Conservation (phyloP, 2,888 invertebrate genomes). For the Epinotia demarniana region DNA sequence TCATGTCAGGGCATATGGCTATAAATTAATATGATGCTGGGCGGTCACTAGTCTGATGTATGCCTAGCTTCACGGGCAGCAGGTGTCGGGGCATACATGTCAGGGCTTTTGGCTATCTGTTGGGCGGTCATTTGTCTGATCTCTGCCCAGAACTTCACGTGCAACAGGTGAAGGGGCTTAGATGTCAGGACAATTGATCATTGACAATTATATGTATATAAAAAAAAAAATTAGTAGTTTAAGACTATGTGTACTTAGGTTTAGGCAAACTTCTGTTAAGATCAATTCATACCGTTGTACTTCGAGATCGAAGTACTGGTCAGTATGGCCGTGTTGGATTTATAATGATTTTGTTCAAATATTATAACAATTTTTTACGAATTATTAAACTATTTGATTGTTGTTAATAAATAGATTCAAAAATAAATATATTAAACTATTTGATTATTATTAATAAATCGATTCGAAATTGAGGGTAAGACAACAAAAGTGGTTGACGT, state of each 20-base stretch:
- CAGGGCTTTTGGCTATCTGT: not conserved
- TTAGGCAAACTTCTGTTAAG: not conserved
- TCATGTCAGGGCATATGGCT: not conserved
- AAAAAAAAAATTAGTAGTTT: not conserved
- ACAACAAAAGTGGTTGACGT: too few species aligned
- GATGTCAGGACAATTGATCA: not conserved
- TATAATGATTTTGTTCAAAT: too few species aligned
- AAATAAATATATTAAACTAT: too few species aligned
- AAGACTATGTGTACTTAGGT: not conserved
- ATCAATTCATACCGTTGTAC: not conserved
- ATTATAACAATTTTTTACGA: too few species aligned
- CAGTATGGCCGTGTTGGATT: constrained; percentile 12
- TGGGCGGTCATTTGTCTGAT: not conserved
- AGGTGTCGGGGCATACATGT: not conserved
- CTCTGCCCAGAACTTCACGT: not conserved
- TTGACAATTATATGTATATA: not conserved
- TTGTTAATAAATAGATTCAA: too few species aligned
- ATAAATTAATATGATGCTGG: not conserved
- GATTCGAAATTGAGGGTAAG: too few species aligned
- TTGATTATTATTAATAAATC: too few species aligned
- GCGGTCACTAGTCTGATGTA: not conserved
- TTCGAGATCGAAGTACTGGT: not conserved
- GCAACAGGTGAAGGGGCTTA: constrained; percentile 9
- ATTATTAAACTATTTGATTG: too few species aligned
- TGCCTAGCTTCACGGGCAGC: not conserved